phyloP scores from a whole-genome alignment of 2,888 invertebrate genomes.

The Cryptophagus acutangulus region DNA sequence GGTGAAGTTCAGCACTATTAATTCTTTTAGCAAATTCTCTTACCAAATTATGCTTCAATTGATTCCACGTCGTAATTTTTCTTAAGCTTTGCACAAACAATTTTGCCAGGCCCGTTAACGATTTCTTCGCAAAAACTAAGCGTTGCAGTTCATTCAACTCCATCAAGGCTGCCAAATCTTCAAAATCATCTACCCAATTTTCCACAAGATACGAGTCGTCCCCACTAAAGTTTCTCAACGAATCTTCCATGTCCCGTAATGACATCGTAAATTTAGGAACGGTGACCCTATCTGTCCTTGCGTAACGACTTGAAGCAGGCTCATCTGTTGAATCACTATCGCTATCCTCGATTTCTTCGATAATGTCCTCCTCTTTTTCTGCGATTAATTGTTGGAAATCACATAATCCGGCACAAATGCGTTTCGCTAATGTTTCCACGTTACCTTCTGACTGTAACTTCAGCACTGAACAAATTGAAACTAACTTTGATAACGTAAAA shows the following conservation, averaged over 20 bases:
- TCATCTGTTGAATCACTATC: no score
- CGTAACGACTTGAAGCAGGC: no score
- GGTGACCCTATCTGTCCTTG: background rate
- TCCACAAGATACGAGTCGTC: conserved; percentile 11
- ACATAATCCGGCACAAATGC: conserved; percentile 7
- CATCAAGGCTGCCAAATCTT: no score
- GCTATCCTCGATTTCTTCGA: background rate
- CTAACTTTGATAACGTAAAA: conserved; percentile 7
- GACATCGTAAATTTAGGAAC: conserved; percentile 14
- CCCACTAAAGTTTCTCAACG: conserved; percentile 18
- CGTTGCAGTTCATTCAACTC: no score
- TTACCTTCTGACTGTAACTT: background rate
- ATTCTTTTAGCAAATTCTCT: no score
- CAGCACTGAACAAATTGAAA: conserved; percentile 8
- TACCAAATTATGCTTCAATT: no score
- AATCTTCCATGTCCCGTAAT: conserved; percentile 22
- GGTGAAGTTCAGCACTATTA: no score
- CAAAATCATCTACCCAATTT: no score
- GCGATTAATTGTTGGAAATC: conserved; percentile 5
- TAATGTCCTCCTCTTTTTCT: conserved; percentile 9
- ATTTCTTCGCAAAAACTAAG: no score
- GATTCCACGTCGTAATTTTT: no score
- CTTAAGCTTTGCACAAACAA: no score
- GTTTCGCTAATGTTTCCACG: background rate
- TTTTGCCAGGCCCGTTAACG: no score